Conservation (phyloP, 2,888 invertebrate species). For the Heteromyza rotundicornis region DNA sequence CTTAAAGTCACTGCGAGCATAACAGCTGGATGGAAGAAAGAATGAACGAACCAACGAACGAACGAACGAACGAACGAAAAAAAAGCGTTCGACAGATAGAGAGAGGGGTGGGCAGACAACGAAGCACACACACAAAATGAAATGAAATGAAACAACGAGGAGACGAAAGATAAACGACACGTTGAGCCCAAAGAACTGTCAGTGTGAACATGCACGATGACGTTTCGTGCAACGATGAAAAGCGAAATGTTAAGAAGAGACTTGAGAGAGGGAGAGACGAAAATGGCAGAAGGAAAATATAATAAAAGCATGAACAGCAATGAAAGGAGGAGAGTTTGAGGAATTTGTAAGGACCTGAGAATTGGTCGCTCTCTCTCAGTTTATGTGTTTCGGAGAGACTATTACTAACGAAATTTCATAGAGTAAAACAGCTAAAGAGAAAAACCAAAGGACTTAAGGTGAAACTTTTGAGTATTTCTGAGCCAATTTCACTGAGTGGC, state of each 20-base stretch:
- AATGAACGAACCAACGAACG: slow-evolving; percentile 7
- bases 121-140: background rate
- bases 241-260: slow-evolving; percentile 7
- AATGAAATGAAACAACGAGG: slow-evolving; percentile 4
- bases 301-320: slow-evolving; percentile 22
- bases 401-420: no score
- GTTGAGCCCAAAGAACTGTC: background rate
- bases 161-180: slow-evolving; percentile 4
- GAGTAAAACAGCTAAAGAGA: no score
- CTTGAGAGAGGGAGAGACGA: background rate
- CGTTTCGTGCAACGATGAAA: slow-evolving; percentile 10
- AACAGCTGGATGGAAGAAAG: slow-evolving; percentile 19
- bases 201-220: background rate
- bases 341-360: no score
- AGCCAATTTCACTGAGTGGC: slow-evolving; percentile 22
- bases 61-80: background rate
- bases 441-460: no score
- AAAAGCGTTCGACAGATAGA: background rate
- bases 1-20: slow-evolving; percentile 22
- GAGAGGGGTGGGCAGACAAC: background rate
- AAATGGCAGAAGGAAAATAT: background rate
- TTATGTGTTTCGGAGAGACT: no score
- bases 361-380: no score
- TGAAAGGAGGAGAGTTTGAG: no score
- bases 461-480: no score